Evolutionary conservation across 2,113 vertebrate species (phyloP).

Genomic region (Epinephelus moara): DNA sequence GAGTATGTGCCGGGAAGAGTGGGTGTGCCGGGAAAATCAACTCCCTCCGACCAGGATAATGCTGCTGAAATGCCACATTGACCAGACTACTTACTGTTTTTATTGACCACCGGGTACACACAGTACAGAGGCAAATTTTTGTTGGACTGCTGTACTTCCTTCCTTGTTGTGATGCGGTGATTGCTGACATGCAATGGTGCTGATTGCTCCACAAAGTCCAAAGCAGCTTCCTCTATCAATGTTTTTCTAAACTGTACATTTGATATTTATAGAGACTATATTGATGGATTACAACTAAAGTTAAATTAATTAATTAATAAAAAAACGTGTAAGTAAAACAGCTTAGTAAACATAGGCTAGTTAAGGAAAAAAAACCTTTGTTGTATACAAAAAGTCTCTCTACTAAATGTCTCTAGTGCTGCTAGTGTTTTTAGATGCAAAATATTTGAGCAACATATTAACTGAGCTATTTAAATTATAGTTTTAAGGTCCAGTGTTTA

Average conservation of each 20-base stretch:
- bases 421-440: no score
- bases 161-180: slow-evolving; percentile 39
- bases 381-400: no score
- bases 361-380: no score
- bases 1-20: slow-evolving; percentile 45
- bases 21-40: slow-evolving; percentile 71
- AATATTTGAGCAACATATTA: no score
- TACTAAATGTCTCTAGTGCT: no score
- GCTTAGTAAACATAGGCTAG: no score
- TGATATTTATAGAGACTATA: not conserved
- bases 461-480: no score
- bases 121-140: slow-evolving; percentile 47
- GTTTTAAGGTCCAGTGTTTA: no score
- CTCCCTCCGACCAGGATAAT: slow-evolving; percentile 65
- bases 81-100: slow-evolving; percentile 67
- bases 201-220: slow-evolving; percentile 32
- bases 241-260: not conserved
- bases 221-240: slow-evolving; percentile 5
- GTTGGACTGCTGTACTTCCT: slow-evolving; percentile 61
- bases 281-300: not conserved
- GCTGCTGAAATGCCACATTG: slow-evolving; percentile 64
- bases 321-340: not conserved
- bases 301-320: not conserved
- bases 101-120: slow-evolving; percentile 59
- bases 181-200: slow-evolving; percentile 29